Conservation (phyloP, 2,888 invertebrate genomes). For the Lepidonotus clava region DNA sequence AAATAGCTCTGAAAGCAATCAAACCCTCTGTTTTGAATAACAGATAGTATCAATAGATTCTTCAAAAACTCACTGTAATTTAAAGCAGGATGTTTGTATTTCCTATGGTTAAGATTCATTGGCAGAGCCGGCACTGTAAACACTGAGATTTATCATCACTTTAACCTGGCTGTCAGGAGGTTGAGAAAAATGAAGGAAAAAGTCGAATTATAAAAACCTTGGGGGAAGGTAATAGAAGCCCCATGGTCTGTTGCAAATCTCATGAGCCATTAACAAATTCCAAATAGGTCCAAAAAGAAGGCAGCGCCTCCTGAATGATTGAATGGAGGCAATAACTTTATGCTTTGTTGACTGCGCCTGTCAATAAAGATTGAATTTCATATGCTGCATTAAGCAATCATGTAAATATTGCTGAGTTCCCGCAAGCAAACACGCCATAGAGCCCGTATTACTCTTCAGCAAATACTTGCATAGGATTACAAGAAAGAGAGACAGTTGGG, state of each 20-base stretch:
- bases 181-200: too few relatives aligned
- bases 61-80: too few relatives aligned
- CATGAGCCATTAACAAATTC: constrained; percentile 14
- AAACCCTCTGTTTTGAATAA: too few relatives aligned
- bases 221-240: neutral
- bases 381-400: constrained; percentile 13
- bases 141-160: too few relatives aligned
- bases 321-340: constrained; percentile 3
- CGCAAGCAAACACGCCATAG: neutral
- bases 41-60: too few relatives aligned
- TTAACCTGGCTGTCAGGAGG: too few relatives aligned
- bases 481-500: neutral
- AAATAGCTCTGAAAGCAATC: too few relatives aligned
- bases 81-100: too few relatives aligned
- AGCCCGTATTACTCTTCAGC: neutral
- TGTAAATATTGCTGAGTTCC: neutral
- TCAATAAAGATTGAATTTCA: neutral
- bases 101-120: too few relatives aligned
- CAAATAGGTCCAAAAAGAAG: neutral
- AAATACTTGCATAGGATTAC: neutral
- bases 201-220: neutral
- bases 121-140: too few relatives aligned
- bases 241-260: constrained; percentile 19
- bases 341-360: constrained; percentile 1
- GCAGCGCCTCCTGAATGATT: neutral